phyloP scores from a whole-genome alignment of 2,888 invertebrate genomes.

The Cosmorhoe ocellata region DNA sequence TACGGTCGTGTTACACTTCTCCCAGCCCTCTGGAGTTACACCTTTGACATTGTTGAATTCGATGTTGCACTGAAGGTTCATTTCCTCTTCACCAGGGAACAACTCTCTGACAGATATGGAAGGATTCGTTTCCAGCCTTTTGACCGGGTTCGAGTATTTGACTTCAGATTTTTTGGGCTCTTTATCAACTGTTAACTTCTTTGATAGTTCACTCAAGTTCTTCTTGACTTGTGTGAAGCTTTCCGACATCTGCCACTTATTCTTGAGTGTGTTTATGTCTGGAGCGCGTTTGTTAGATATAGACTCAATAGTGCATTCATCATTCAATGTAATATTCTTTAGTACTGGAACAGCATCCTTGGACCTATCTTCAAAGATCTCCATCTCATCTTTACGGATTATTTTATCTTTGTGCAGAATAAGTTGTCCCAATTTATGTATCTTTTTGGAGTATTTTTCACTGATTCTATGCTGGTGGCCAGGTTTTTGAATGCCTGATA shows the following conservation, averaged over 20 bases:
- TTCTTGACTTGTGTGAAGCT: conserved; percentile 78
- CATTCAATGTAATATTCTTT: conserved; percentile 78
- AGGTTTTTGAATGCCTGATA: conserved; percentile 62
- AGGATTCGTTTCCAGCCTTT: conserved; percentile 88
- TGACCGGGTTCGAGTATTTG: conserved; percentile 84
- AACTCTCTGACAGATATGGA: conserved; percentile 91
- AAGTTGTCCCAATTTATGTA: conserved; percentile 74
- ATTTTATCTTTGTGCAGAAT: conserved; percentile 59
- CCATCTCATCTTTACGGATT: conserved; percentile 42
- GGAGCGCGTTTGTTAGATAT: conserved; percentile 75
- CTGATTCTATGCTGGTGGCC: conserved; percentile 64
- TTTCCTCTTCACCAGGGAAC: conserved; percentile 92
- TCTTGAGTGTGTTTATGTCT: conserved; percentile 75
- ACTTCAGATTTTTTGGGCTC: conserved; percentile 70
- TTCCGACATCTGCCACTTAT: conserved; percentile 79
- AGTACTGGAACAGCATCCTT: conserved; percentile 53
- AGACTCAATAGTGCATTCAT: conserved; percentile 83
- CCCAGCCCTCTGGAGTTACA: conserved; percentile 92
- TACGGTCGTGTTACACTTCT: conserved; percentile 89
- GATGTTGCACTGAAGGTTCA: conserved; percentile 88
- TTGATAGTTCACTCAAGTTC: conserved; percentile 74
- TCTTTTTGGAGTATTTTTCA: conserved; percentile 71
- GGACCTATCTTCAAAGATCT: conserved; percentile 53
- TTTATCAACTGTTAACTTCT: conserved; percentile 63
- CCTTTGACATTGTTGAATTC: conserved; percentile 88